Base-by-base conservation (phyloP, 2,888 invertebrate genomes). In the Lepidochrysops patricia region DNA sequence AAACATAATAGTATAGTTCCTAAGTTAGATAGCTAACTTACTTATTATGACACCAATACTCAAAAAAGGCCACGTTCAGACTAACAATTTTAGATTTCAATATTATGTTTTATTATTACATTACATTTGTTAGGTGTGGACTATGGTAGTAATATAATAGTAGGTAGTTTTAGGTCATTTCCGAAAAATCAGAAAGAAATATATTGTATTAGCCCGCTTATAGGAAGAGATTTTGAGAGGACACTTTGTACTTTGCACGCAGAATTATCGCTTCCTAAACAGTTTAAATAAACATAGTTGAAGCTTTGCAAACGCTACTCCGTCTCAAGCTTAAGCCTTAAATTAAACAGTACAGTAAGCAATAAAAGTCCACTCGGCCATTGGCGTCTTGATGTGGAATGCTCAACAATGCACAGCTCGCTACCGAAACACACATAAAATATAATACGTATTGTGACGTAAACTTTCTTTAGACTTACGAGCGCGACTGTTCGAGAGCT, bases 341-440 rank as follows among this genome's bases (percentile, higher is more conserved):
- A 66, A 70, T 70, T 67, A 64, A 65, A 72, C 67, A 70, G 70
- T 67, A 69, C 70, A 74, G 72, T 69, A 64, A 68, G 70, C 66
- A 69, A 73, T 78, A 76, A 79, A 75, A 73, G 71, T 70, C 66
- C 43, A 19, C 43, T 68, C 65, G 64, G 58, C 66, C 69, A 72
- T 77, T 74, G 73, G 74, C 75, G 66, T 70, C 60, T 70, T 72
- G 72, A 70, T 69, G 64, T 67, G 72, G 73, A 76, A 76, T 76
- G 75, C 71, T 19, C 54, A 54, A 54, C 54, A 32, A 54, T 29
- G 19, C 15, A n/a, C n/a, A 13, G 26, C 19, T 32, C 29, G 54
- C 54, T 29, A 54, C 54, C 54, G 32, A 54, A 29, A 54, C 54
- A 49, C 19, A 23, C 23, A 32, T 54, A 29, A 54, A 54, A 29